Conservation (phyloP, 1,140 invertebrate species). For the Ctenoplectra terminalis region DNA sequence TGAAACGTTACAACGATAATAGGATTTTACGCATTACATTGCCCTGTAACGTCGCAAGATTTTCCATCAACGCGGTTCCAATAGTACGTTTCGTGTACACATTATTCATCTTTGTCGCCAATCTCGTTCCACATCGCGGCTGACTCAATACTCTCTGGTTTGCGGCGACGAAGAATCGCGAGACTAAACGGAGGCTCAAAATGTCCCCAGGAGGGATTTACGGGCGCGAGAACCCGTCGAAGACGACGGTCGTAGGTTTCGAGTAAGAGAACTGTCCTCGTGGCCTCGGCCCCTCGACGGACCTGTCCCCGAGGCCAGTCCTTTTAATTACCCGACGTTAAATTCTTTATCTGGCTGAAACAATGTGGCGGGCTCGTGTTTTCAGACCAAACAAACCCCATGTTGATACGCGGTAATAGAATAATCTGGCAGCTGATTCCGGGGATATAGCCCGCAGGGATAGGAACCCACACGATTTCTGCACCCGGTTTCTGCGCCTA, state of each 20-base stretch:
- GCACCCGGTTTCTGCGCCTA: slow-evolving; percentile 69
- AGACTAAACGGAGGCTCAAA: slow-evolving; percentile 53
- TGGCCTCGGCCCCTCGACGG: slow-evolving; percentile 7
- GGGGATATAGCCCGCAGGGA: slow-evolving; percentile 82
- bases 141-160: not conserved
- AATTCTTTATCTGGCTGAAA: slow-evolving; percentile 84
- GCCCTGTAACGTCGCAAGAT: no score
- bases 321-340: slow-evolving; percentile 83
- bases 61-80: no score
- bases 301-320: slow-evolving; percentile 67
- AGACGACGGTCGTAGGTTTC: slow-evolving; percentile 7
- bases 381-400: slow-evolving; percentile 83
- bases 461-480: slow-evolving; percentile 80
- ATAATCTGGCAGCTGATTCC: slow-evolving; percentile 84
- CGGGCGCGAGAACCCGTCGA: slow-evolving; percentile 53
- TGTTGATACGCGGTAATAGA: slow-evolving; percentile 85
- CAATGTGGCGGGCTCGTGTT: slow-evolving; percentile 82
- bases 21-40: no score
- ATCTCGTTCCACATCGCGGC: not conserved
- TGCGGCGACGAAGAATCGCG: not conserved
- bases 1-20: no score
- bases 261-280: slow-evolving; percentile 24
- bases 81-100: no score
- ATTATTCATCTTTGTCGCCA: not conserved
- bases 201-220: slow-evolving; percentile 70